phyloP scores from a whole-genome alignment of 1,140 invertebrate species.

The Saxidomus purpurata region DNA sequence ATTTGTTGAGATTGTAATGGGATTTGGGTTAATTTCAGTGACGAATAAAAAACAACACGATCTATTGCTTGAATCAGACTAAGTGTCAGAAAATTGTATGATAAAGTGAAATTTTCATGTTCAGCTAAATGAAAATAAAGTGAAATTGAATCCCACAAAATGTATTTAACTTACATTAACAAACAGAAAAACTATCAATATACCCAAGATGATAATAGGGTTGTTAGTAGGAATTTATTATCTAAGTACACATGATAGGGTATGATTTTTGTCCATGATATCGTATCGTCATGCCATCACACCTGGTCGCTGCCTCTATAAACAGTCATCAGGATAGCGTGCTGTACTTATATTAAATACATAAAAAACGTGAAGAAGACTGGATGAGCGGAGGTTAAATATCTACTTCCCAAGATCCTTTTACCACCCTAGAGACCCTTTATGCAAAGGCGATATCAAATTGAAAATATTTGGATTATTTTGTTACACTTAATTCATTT shows the following conservation, averaged over 20 bases:
- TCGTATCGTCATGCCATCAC: slow-evolving; percentile 18
- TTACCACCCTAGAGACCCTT: slow-evolving; percentile 43
- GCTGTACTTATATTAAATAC: slow-evolving; percentile 12
- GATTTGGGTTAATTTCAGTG: too few species aligned
- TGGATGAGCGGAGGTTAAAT: slow-evolving; percentile 54
- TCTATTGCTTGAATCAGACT: too few species aligned
- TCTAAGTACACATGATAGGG: slow-evolving; percentile 6
- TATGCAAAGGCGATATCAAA: slow-evolving; percentile 37
- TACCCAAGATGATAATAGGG: slow-evolving; percentile 4
- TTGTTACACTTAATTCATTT: slow-evolving; percentile 48
- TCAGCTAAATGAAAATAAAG: neutral
- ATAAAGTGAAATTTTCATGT: neutral
- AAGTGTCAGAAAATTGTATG: too few species aligned
- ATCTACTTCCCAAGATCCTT: slow-evolving; percentile 29
- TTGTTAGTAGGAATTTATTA: slow-evolving; percentile 28
- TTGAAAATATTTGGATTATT: neutral
- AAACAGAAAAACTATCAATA: neutral
- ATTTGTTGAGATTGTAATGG: too few species aligned
- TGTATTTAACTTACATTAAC: neutral
- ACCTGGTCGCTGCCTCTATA: slow-evolving; percentile 9
- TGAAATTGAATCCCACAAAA: neutral
- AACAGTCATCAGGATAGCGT: slow-evolving; percentile 16
- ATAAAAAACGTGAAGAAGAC: slow-evolving; percentile 29
- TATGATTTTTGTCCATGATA: slow-evolving; percentile 18
- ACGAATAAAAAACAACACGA: too few species aligned